Percentiles rank a stretch among this genome's conserved stretches.
Evolutionary conservation across 2,797 vertebrate species (phyloP).

Genomic region (Stomatorhinus walkeri): DNA sequence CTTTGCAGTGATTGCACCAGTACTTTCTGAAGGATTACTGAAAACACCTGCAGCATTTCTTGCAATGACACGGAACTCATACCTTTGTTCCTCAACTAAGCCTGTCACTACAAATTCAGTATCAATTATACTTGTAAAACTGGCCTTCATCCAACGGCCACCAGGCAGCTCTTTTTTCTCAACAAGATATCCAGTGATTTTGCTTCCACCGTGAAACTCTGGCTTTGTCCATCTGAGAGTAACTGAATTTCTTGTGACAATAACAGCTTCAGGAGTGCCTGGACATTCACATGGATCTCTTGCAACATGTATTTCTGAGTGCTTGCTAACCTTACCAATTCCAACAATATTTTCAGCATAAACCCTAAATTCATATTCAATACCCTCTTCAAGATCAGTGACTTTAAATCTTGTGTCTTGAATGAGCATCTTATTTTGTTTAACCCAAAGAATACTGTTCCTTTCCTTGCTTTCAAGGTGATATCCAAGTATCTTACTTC

Average conservation of each 20-base stretch:
- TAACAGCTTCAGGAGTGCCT: conserved; percentile 85
- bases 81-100: conserved; percentile 82
- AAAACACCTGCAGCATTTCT: conserved; percentile 85
- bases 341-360: conserved; percentile 96
- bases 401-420: conserved; percentile 84
- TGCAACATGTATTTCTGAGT: conserved; percentile 84
- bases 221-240: conserved; percentile 93
- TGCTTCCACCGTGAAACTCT: conserved; percentile 85
- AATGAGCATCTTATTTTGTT: conserved; percentile 88
- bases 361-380: conserved; percentile 97
- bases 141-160: conserved; percentile 99
- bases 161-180: conserved; percentile 85
- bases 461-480: conserved; percentile 94
- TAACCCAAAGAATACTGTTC: conserved; percentile 93
- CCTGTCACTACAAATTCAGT: conserved; percentile 88
- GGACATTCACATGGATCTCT: conserved; percentile 93
- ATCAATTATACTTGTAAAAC: conserved; percentile 86
- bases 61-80: conserved; percentile 94
- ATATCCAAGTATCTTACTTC: conserved; percentile 89
- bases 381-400: conserved; percentile 85
- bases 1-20: conserved; percentile 85
- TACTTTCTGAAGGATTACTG: conserved; percentile 90
- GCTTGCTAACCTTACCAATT: conserved; percentile 82
- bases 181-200: conserved; percentile 90
- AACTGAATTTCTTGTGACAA: conserved; percentile 85